Base-by-base conservation (phyloP, 2,113 vertebrate genomes). In the Grammomys surdaster region DNA sequence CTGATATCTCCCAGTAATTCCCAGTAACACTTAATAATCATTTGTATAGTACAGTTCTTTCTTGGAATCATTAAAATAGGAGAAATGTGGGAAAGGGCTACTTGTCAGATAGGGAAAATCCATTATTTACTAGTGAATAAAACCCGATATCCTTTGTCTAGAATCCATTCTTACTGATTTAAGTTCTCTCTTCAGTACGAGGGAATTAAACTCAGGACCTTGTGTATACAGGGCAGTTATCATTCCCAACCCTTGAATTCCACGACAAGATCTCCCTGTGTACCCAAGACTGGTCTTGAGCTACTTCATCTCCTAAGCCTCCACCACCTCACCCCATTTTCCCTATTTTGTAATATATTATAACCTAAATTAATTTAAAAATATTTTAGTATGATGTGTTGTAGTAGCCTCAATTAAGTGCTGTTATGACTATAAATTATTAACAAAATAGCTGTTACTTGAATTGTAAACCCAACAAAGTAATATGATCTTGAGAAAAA, bases 401-500 rank as follows among this genome's bases (percentile, higher is more conserved):
- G 65, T 95, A 48, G 11, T 93, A 89, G n/a, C 43, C 72, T 89
- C 84, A 89, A 58, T 67, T 75, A 84, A 80, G 24, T 93, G 48
- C 36, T 93, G 5, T 56, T 89, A 28, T 96, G 11, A 89, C 22
- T 69, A 7, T 89, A 88, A 92, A 10, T 90, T 88, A 78, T 88
- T 91, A 78, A n/a, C 60, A 84, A 14, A 12, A 24, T 75, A 63
- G 89, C 54, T 90, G 7, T 16, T 91, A 24, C 86, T 84, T 96
- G 77, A 96, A 93, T 93, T 93, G 88, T 70, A 96, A 94, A 87
- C 46, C 46, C 8, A 81, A 87, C 40, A 87, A 93, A 95, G 24
- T 46, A 91, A 56, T 82, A 17, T 89, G 40, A 46, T 86, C 51
- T n/a, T 73, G 11, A 48, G 73, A 48, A 93, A 48, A 36, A 28